phyloP scores from a whole-genome alignment of 1,140 invertebrate species.

The Tetramorium simillimum region DNA sequence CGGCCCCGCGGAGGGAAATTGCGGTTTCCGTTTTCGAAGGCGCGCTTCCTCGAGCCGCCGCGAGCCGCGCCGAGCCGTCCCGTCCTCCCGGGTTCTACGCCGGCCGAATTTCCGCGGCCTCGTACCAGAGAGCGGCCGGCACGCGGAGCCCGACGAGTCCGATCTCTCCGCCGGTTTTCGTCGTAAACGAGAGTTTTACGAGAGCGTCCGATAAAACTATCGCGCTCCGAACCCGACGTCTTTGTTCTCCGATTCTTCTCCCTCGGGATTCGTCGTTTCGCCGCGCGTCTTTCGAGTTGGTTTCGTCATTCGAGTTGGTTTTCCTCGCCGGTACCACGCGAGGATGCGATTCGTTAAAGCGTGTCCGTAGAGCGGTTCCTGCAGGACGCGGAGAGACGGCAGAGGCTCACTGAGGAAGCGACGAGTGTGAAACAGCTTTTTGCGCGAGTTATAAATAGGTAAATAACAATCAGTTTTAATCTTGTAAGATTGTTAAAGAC shows the following conservation, averaged over 20 bases:
- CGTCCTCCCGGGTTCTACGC: background rate
- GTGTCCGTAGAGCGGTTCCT: background rate
- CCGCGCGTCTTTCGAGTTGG: background rate
- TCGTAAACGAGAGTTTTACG: constrained; percentile 1
- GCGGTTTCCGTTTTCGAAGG: constrained; percentile 63
- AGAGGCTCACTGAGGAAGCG: background rate
- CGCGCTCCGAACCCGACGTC: background rate
- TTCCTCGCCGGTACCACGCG: background rate
- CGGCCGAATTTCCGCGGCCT: background rate
- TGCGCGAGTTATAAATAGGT: constrained; percentile 26
- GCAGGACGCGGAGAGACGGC: background rate
- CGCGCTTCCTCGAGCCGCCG: constrained; percentile 16
- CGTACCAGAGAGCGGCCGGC: background rate
- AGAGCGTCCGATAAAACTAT: background rate
- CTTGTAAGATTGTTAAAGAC: background rate
- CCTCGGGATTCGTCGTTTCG: background rate
- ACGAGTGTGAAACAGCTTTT: background rate
- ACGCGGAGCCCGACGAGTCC: no score
- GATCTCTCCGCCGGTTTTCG: no score
- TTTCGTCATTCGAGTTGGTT: background rate
- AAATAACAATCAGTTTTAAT: background rate
- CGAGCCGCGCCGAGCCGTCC: no score
- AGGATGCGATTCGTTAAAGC: background rate
- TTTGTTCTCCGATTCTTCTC: background rate
- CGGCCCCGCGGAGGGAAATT: constrained; percentile 52